Conservation (phyloP, 1,140 invertebrate species). For the Meloidogyne chitwoodi region DNA sequence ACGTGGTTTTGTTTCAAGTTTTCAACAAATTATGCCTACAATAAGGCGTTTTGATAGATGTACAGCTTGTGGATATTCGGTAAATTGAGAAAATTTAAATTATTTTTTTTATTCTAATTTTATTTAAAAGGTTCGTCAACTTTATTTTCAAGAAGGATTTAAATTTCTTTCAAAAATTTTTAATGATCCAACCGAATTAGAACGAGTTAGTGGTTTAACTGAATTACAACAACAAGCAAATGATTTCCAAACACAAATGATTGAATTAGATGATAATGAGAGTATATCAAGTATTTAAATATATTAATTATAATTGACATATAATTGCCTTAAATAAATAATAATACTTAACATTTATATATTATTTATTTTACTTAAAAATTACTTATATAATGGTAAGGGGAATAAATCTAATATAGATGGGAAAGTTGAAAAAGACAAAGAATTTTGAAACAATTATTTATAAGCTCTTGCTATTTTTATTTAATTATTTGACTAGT, state of each 20-base stretch:
- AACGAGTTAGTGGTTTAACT: slow-evolving; percentile 34
- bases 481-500: background rate
- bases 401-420: too few species aligned
- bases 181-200: slow-evolving; percentile 36
- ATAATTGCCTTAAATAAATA: background rate
- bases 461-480: too few species aligned
- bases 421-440: too few species aligned
- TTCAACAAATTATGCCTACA: slow-evolving; percentile 42
- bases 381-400: too few species aligned
- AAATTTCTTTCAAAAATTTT: slow-evolving; percentile 38
- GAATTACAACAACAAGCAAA: slow-evolving; percentile 37
- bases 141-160: slow-evolving; percentile 21
- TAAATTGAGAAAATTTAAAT: slow-evolving; percentile 4
- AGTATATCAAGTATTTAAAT: slow-evolving; percentile 14
- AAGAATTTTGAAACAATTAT: too few species aligned
- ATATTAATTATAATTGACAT: background rate
- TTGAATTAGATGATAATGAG: slow-evolving; percentile 35
- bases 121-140: slow-evolving; percentile 1
- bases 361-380: too few species aligned
- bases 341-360: too few species aligned
- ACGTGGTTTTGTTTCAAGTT: slow-evolving; percentile 43
- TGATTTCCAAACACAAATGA: slow-evolving; percentile 32
- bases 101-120: background rate
- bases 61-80: slow-evolving; percentile 36
- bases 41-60: slow-evolving; percentile 34